Base-by-base conservation (phyloP, 2,797 vertebrate species). In the Onychomys leucogaster region DNA sequence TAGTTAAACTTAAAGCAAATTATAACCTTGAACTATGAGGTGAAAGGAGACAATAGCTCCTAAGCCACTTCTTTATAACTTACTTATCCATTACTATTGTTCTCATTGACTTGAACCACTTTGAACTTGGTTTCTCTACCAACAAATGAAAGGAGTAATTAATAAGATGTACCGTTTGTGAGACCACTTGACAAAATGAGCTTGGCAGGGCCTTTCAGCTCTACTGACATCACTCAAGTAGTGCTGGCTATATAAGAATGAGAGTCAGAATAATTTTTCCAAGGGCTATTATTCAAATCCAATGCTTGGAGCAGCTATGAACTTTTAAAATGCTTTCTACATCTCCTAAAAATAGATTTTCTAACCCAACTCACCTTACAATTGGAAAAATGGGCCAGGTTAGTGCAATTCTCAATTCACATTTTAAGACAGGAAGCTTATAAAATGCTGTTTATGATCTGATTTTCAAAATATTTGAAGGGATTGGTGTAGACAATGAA, bases 261-360 rank as follows among this genome's bases (percentile, higher is more conserved):
- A 96, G 84, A 77, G 59, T 65, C 17, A 78, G 67, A 95, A 93
- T 87, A 55, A 83, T 67, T 96, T 77, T 73, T 9, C 46, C 23
- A 34, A 34, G 21, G 21, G 75, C 90, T 65, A 55, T 91, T 84
- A 92, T 96, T 95, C 76, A 96, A 87, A 96, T 81, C 75, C 73
- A 80, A 43, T 61, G 78, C 46, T 85, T 23, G 21, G 90, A 96
- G 73, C 19, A 11, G 61, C 86, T 37, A n/a, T 75, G 43, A 93
- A 96, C 89, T 95, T 97, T 94, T 32, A 25, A 95, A 95, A 96
- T 91, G 84, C 88, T 69, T 94, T 71, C 84, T 96, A 85, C 80
- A 89, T 94, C 82, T 93, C 27, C 87, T 92, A 98, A 98, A 97
- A 96, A 81, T 92, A 95, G 78, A 89, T 92, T 91, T 96, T 94